Base-by-base conservation (phyloP, 1,140 invertebrate species). In the Brachionus manjavacas region DNA sequence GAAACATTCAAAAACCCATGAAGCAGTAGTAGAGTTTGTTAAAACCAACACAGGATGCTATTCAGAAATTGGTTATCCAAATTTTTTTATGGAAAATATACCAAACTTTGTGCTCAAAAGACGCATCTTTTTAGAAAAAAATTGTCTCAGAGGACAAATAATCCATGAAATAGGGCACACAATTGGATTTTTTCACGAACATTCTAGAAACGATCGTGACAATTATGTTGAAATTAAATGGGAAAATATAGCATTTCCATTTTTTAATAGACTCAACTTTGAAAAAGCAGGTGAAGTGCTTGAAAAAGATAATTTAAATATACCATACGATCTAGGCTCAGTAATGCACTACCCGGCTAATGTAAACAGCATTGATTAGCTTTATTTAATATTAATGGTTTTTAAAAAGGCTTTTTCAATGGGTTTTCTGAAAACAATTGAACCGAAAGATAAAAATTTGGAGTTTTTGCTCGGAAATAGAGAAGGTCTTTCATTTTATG, bases 151-250 rank as follows among this genome's bases (percentile, higher is more conserved):
- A 20, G 84, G 85, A 16, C 83, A 84, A 46, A 16, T 84, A 4
- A 76, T 86, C 4, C 88, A 89, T 85, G 88, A 89, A 84, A 88
- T 89, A 8, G 88, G 88, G 11, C 88, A 89, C 84, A 86, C 88
- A n/a, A 85, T 89, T 12, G 88, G 88, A 8, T 88, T 89, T 85
- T 88, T 86, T 86, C 88, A 89, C 76, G 89, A 89, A 41, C 89
- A 90, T 85, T 87, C 87, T 49, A 78, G 88, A 60, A 87, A 87
- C 23, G 88, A 89, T 80, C 83, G 89, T 14, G 88, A 89, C 76
- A 85, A 86, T 46, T 85, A 86, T 83, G 86, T 90, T 52, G 87
- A 84, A 16, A 89, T 89, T 23, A 87, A 88, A 55, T 89, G 87
- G 87, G 86, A 86, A 64, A 88, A 88, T 80, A 88, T 89, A 31